Base-by-base conservation (phyloP, 2,888 invertebrate species). In the Nesidiocoris tenuis region DNA sequence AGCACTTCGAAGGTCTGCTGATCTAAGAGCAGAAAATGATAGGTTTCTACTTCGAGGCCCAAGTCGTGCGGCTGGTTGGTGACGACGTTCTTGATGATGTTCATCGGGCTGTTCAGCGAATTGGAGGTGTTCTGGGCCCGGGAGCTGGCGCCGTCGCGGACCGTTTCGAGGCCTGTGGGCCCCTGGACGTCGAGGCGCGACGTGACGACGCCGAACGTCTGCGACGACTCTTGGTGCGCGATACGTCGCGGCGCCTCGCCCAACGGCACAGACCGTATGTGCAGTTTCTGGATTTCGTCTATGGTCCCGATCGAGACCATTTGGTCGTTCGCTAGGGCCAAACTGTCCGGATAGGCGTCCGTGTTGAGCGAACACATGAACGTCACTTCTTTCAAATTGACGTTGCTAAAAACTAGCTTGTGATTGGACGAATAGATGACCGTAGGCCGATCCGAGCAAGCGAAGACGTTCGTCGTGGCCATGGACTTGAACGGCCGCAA, bases 351-450 rank as follows among this genome's bases (percentile, higher is more conserved):
- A 84, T 98, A 99, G 0, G 95, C 94, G 82, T 93, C 91, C 0
- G 98, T 94, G 85, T 98, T 96, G 19, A 99, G 86, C 0, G 96
- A 95, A 84, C 98, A 98, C 96, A 99, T 98, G 82, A 98, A 96
- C 82, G 95, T 95, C 0, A 99, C 95, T 84, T 95, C 95, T 82
- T 94, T 94, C 71, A 95, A 87, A 83, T 95, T 97, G 1, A 97
- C 98, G 85, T 98, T 98, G n/a, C 97, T 97, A 85, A 98, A 98
- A 1, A 98, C 97, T 39, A 98, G 87, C 84, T 98, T 98, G 84
- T 97, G 96, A 85, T 98, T 98, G n/a, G 96, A 96, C 2, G 97
- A 98, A 86, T 98, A 99, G 80, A 99, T 98, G 16, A 99, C 98
- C 0, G 98, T 98, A 0, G 98, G 98, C 67, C 98, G 89, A 84